Base-by-base conservation (phyloP, 2,888 invertebrate species). In the Pristionchus mayeri region DNA sequence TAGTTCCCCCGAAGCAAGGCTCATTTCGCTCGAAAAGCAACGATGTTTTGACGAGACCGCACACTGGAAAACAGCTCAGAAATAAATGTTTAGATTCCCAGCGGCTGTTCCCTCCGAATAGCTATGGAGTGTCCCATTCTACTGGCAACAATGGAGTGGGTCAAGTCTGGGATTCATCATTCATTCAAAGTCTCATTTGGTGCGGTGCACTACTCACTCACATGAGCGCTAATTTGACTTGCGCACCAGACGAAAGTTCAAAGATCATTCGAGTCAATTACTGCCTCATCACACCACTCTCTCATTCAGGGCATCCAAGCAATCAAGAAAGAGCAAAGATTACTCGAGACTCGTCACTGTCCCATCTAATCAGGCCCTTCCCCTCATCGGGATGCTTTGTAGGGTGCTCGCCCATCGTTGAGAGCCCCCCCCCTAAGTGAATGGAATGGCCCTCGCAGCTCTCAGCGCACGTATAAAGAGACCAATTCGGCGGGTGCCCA, bases 181-280 rank as follows among this genome's bases (percentile, higher is more conserved):
- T 40, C 37, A 80, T 80, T 80, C 80, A 80, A 80, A 80, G 37
- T 80, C 80, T 80, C 80, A 80, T 80, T 80, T 80, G 54, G 34
- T 6, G 21, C 78, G 16, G 52, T 78, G 40, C 34, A 50, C 24
- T 34, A 24, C 78, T 78, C 78, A 6, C 76, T 27, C 24, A 71
- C 24, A 48, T 48, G 18, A 48, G 75, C 48, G 37, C 48, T 37
- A 71, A 71, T 71, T 40, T 71, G 71, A 34, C 7, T 18, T 27
- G 27, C 57, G 27, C 30, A n/a, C 30, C 57, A 18, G 27, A 60
- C 9, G 11, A 27, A 27, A 11, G 9, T 11, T 24, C 18, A 11
- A 52, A 18, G 21, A 16, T n/a, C n/a, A n/a, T n/a, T 16, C 52
- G 27, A 24, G 30, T 63, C 60, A 60, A 30, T 60, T 60, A 13